Evolutionary conservation across 2,888 invertebrate species (phyloP).

Genomic region (Mythimna ferrago): DNA sequence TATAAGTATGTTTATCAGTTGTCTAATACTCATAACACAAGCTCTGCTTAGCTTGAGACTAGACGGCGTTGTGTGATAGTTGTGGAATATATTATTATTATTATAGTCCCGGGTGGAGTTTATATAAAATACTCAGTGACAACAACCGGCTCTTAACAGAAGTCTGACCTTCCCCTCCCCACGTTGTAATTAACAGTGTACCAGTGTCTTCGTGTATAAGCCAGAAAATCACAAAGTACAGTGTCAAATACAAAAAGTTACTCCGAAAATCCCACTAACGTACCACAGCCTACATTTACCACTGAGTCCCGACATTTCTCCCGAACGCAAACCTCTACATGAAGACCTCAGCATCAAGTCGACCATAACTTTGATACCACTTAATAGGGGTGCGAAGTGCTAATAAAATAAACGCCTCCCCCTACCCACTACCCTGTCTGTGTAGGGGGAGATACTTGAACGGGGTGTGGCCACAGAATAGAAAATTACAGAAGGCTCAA

Average conservation of each 20-base stretch:
- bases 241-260: background rate
- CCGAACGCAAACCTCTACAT: conserved; percentile 28
- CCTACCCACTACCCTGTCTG: background rate
- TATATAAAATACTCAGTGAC: too few relatives aligned
- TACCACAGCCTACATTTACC: background rate
- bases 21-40: too few relatives aligned
- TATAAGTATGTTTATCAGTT: too few relatives aligned
- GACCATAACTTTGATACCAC: conserved; percentile 57
- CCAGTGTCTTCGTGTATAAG: too few relatives aligned
- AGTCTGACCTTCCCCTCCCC: too few relatives aligned
- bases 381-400: conserved; percentile 61
- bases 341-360: conserved; percentile 49
- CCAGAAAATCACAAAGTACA: background rate
- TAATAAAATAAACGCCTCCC: conserved; percentile 61
- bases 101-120: too few relatives aligned
- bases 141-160: too few relatives aligned
- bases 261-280: background rate
- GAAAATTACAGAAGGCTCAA: conserved; percentile 1
- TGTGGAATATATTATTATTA: too few relatives aligned
- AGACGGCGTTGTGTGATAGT: too few relatives aligned
- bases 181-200: too few relatives aligned
- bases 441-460: conserved; percentile 27
- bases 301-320: conserved; percentile 5
- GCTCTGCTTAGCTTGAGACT: too few relatives aligned
- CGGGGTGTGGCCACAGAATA: conserved; percentile 1